These are phyloP conservation scores for Nesidiocoris tenuis DNA, from an alignment of 2,888 invertebrate genomes.

Conservation along the genomic window DNA sequence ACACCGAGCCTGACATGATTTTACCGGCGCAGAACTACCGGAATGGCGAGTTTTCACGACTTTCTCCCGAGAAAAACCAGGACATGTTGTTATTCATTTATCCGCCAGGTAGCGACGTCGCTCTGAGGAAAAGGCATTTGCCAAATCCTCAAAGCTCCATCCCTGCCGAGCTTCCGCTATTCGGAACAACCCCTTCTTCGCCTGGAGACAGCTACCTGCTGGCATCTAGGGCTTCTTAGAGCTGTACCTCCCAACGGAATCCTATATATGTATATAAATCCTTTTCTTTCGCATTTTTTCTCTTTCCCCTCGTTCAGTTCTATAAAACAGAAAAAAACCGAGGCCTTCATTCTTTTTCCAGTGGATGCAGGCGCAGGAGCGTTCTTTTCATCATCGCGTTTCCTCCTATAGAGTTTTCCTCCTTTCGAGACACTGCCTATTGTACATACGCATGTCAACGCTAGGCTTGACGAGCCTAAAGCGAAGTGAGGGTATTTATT, in stretches of 20 bases:
- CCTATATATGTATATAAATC: conserved; percentile 25
- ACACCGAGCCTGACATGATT: too few species aligned
- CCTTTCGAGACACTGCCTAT: too few species aligned
- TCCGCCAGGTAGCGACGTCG: conserved; percentile 3
- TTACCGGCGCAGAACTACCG: too few species aligned
- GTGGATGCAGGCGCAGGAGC: neutral
- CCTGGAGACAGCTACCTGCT: neutral
- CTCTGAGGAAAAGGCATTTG: conserved; percentile 3
- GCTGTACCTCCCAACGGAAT: conserved; percentile 9
- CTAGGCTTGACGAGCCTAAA: neutral
- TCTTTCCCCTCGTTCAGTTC: neutral
- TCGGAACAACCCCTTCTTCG: neutral
- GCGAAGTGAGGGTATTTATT: neutral
- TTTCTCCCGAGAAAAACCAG: too few species aligned
- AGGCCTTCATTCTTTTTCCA: neutral
- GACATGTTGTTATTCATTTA: neutral
- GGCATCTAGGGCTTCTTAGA: neutral
- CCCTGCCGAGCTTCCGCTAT: neutral
- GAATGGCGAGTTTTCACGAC: too few species aligned
- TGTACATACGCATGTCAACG: neutral
- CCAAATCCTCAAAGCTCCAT: conserved; percentile 18
- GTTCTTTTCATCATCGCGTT: neutral
- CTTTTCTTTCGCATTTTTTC: conserved; percentile 20
- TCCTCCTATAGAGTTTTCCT: neutral
- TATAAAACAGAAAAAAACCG: conserved; percentile 25